phyloP scores from a whole-genome alignment of 1,140 invertebrate genomes.

The Amyelois transitella region DNA sequence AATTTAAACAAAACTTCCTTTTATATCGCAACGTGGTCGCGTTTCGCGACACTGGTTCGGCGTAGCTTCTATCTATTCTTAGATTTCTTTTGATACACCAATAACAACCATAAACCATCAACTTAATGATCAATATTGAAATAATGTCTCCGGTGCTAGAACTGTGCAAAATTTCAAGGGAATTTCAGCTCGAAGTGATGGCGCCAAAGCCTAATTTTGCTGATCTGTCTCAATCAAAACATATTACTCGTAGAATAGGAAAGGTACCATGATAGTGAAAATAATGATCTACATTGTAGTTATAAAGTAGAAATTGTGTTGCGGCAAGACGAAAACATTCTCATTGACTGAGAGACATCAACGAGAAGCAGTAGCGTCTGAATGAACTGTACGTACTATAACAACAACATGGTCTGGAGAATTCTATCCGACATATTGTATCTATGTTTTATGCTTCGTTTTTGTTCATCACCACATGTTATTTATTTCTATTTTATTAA shows the following conservation, averaged over 20 bases:
- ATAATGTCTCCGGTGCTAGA: background rate
- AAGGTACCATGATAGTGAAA: conserved; percentile 29
- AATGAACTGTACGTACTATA: no score
- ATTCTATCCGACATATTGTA: background rate
- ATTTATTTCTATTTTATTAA: no score
- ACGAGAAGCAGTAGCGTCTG: background rate
- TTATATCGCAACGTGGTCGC: conserved; percentile 69
- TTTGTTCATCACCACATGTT: no score
- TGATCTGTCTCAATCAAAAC: background rate
- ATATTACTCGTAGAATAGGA: no score
- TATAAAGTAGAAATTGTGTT: conserved; percentile 28
- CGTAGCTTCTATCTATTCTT: conserved; percentile 33
- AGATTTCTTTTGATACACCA: background rate
- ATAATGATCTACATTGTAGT: conserved; percentile 18
- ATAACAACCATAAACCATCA: background rate
- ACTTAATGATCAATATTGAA: background rate
- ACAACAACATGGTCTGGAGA: background rate
- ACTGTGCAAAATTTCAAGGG: background rate
- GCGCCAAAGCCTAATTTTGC: conserved; percentile 13
- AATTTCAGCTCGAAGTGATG: conserved; percentile 2
- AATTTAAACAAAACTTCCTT: conserved; percentile 70
- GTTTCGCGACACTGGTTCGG: conserved; percentile 67
- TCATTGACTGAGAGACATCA: background rate
- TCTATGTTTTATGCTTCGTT: background rate
- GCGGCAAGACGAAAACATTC: conserved; percentile 1